These are phyloP conservation scores for Cyanoramphus novaezelandiae DNA, from an alignment of 2,113 vertebrate genomes.

Conservation along the genomic window DNA sequence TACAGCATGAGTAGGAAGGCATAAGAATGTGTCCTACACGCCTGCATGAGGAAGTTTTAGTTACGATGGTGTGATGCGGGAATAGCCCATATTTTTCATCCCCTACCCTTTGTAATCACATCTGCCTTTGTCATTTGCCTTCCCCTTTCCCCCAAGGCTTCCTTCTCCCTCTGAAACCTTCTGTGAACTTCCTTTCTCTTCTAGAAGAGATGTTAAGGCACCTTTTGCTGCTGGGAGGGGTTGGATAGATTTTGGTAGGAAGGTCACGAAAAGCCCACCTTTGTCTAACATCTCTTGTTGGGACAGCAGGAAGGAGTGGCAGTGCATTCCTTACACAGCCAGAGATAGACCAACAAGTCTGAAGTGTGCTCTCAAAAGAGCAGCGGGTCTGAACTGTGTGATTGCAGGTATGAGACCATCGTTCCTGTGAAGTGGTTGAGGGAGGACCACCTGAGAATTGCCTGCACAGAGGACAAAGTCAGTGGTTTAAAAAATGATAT, in stretches of 20 bases:
- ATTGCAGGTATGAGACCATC: neutral
- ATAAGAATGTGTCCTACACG: neutral
- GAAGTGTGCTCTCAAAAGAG: neutral
- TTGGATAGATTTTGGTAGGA: neutral
- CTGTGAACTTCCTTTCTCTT: neutral
- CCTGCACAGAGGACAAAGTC: neutral
- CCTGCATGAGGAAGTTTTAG: neutral
- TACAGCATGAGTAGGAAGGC: neutral
- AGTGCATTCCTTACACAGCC: neutral
- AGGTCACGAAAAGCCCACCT: neutral
- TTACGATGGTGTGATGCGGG: neutral
- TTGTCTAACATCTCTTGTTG: neutral
- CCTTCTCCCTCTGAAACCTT: neutral
- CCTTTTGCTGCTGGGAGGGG: neutral
- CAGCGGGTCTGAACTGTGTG: neutral
- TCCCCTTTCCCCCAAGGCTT: neutral
- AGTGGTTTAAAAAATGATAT: neutral
- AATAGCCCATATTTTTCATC: neutral
- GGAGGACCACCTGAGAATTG: neutral
- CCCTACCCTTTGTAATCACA: neutral
- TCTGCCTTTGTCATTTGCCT: neutral
- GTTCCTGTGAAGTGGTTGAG: neutral
- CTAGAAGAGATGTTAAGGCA: neutral
- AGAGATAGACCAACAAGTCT: neutral
- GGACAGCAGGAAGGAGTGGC: neutral